Percentiles rank a stretch among this genome's conserved stretches.
These are phyloP conservation scores for Ambastaia sidthimunki DNA, from an alignment of 2,797 vertebrate species.

Conservation along the genomic window DNA sequence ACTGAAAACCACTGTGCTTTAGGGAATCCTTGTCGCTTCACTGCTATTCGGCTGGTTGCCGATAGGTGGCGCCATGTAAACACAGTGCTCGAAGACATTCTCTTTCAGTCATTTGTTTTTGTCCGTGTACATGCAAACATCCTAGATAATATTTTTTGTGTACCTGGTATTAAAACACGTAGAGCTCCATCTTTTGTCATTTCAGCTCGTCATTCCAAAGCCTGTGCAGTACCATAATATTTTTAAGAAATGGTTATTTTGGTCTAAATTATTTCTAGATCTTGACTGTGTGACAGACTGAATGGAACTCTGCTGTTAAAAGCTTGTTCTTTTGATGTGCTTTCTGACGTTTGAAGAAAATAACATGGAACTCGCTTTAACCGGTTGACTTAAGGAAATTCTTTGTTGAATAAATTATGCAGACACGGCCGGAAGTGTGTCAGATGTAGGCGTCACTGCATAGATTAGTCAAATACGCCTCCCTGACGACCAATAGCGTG, in stretches of 20 bases:
- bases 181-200: background rate
- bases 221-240: background rate
- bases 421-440: constrained; percentile 69
- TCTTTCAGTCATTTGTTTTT: background rate
- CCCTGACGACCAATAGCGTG: constrained; percentile 78
- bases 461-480: constrained; percentile 63
- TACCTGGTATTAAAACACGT: background rate
- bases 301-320: no score
- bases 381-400: constrained; percentile 45
- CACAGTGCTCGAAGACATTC: background rate
- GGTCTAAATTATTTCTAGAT: background rate
- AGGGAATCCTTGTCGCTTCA: background rate
- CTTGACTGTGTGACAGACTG: no score
- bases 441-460: constrained; percentile 69
- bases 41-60: constrained; percentile 48
- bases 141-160: background rate
- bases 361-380: constrained; percentile 35
- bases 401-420: constrained; percentile 69
- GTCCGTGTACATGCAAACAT: background rate
- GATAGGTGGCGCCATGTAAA: constrained; percentile 55
- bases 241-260: background rate
- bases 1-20: background rate
- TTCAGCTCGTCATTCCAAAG: background rate
- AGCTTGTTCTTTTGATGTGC: background rate
- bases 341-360: background rate